A percentile compares a stretch with the other conserved stretches of the same genome.
Conservation (phyloP, 2,888 invertebrate genomes). For the Trimorus sp. region DNA sequence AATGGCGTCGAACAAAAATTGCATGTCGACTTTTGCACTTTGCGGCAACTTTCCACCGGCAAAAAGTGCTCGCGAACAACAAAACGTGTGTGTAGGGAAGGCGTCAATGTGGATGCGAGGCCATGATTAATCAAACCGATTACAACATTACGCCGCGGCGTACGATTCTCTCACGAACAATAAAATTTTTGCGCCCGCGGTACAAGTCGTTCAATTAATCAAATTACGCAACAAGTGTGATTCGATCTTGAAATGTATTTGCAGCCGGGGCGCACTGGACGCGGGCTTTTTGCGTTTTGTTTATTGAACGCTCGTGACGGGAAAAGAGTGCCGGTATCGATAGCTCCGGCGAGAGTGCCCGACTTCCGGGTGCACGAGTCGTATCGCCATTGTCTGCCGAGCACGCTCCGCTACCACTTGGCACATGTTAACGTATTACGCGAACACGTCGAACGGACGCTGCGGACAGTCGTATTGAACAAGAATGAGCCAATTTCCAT, state of each 20-base stretch:
- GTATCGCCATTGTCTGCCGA: slow-evolving; percentile 39
- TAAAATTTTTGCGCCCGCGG: not conserved
- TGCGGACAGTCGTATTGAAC: slow-evolving; percentile 26
- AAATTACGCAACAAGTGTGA: slow-evolving; percentile 15
- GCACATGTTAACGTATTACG: slow-evolving; percentile 48
- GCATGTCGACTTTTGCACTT: too few species aligned
- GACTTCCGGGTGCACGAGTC: slow-evolving; percentile 35
- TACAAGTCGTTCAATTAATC: slow-evolving; percentile 11
- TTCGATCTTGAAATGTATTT: slow-evolving; percentile 5
- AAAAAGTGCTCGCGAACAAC: too few species aligned
- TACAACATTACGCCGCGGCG: too few species aligned
- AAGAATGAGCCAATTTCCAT: slow-evolving; percentile 36
- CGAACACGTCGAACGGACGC: slow-evolving; percentile 24
- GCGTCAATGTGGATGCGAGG: too few species aligned
- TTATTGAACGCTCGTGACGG: slow-evolving; percentile 31
- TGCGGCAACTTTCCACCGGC: too few species aligned
- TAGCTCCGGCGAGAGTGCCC: slow-evolving; percentile 18
- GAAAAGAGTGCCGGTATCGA: slow-evolving; percentile 24
- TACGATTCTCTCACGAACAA: slow-evolving; percentile 3
- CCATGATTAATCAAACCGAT: not conserved
- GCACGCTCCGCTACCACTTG: slow-evolving; percentile 46
- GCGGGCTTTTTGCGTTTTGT: slow-evolving; percentile 4
- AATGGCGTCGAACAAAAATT: too few species aligned
- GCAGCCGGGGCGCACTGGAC: too few species aligned
- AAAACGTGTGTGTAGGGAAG: too few species aligned